These are phyloP conservation scores for Apoderus coryli DNA, from an alignment of 2,888 invertebrate genomes.

Conservation along the genomic window DNA sequence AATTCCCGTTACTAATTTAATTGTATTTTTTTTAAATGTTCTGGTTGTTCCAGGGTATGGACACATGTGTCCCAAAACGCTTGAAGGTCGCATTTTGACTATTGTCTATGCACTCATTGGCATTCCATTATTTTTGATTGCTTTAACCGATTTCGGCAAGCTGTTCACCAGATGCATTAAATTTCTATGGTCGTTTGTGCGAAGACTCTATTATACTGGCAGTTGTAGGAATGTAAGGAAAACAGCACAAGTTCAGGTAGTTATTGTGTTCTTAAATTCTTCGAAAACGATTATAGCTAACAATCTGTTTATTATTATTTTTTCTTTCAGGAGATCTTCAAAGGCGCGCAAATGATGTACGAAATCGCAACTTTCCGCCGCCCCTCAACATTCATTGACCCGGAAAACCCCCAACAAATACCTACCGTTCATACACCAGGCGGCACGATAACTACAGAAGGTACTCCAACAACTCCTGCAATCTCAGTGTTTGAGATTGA, in stretches of 20 bases:
- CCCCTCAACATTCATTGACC: constrained; percentile 40
- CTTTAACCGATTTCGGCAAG: constrained; percentile 90
- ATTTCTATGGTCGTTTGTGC: constrained; percentile 75
- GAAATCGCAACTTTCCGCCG: constrained; percentile 62
- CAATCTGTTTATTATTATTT: too few species aligned
- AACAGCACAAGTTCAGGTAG: constrained; percentile 59
- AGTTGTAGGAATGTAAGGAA: constrained; percentile 64
- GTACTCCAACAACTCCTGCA: constrained; percentile 63
- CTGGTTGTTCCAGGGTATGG: constrained; percentile 70
- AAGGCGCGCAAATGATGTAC: constrained; percentile 67
- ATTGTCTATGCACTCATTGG: constrained; percentile 91
- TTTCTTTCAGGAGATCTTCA: constrained; percentile 59
- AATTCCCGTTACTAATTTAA: too few species aligned
- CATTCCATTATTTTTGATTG: constrained; percentile 88
- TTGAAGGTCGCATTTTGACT: constrained; percentile 70
- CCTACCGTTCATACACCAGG: constrained; percentile 1
- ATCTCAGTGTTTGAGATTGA: constrained; percentile 67
- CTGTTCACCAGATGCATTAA: constrained; percentile 82
- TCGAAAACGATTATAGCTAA: too few species aligned
- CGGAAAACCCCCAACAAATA: constrained; percentile 13
- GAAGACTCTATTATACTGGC: constrained; percentile 73
- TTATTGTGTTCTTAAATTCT: too few species aligned
- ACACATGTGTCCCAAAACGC: constrained; percentile 85
- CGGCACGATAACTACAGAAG: background rate
- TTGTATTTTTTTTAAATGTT: constrained; percentile 3